These are phyloP conservation scores for Chloroclysta siterata DNA, from an alignment of 2,888 invertebrate species.

Conservation along the genomic window DNA sequence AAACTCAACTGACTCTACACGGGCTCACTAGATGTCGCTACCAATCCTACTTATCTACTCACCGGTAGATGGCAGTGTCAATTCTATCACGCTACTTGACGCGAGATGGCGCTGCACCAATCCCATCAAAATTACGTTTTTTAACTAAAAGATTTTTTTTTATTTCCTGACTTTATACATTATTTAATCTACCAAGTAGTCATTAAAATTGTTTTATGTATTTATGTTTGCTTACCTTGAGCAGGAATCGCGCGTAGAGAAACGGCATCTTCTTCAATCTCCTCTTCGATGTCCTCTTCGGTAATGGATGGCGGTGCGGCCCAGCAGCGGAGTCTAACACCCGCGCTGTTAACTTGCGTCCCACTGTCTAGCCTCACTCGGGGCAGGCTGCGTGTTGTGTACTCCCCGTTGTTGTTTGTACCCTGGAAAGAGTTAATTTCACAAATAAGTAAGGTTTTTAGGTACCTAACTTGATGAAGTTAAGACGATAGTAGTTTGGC, in stretches of 20 bases:
- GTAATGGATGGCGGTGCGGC: conserved; percentile 88
- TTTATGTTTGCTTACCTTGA: conserved; percentile 73
- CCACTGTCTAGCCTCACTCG: conserved; percentile 89
- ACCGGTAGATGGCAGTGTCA: conserved; percentile 27
- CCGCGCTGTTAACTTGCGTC: conserved; percentile 84
- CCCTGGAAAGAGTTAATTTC: conserved; percentile 50
- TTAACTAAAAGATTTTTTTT: no score
- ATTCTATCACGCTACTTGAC: conserved; percentile 25
- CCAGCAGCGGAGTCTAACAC: conserved; percentile 85
- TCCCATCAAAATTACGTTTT: neutral
- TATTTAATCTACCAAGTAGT: no score
- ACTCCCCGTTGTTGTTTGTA: conserved; percentile 74
- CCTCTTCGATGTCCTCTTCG: conserved; percentile 87
- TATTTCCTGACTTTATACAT: no score
- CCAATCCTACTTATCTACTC: neutral
- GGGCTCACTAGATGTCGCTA: conserved; percentile 33
- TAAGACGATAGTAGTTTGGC: no score
- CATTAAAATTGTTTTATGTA: neutral
- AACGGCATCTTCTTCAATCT: conserved; percentile 86
- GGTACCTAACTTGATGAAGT: neutral
- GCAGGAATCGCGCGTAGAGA: conserved; percentile 87
- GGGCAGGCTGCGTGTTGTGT: conserved; percentile 81
- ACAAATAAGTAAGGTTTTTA: neutral
- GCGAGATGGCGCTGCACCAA: conserved; percentile 55
- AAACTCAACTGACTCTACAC: neutral